Evolutionary conservation across 1,140 invertebrate species (phyloP), one percentile per base, ranked within the genome.

Genomic region (Harlomillsia oculata): DNA sequence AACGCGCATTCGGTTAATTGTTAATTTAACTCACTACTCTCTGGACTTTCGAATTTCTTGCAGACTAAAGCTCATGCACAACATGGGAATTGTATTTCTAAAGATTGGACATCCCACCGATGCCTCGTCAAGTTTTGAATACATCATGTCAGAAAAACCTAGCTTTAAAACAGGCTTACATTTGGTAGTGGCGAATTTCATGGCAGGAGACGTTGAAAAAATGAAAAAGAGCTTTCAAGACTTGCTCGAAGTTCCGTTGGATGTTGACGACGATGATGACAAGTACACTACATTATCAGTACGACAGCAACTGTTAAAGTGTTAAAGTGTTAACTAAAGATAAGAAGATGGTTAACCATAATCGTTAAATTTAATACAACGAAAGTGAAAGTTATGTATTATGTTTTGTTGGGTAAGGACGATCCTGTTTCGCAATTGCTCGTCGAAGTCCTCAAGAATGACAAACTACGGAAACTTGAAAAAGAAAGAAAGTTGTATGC

Each of bases 1-100:
- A 76, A 97, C 11, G 95, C 92, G 6, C 96, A 92, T 76, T 84
- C 87, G 53, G 91, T 94, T 75, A 78, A 75, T 62, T n/a, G n/a
- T 44, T 16, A 55, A 63, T n/a, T n/a, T 55, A 37, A 14, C 14
- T 21, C 16, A 13, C 36, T 55, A 25, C n/a, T n/a, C n/a, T n/a
- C n/a, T n/a, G n/a, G n/a, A n/a, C n/a, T n/a, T n/a, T n/a, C n/a
- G n/a, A n/a, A n/a, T n/a, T n/a, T n/a, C n/a, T n/a, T n/a, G n/a
- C 62, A 92, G 90, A 68, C 85, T 94, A 60, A 96, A 95, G 75
- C 94, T 99, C 49, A 95, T 95, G 82, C 92, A 97, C 71, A 99
- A 99, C 68, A 98, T 99, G 70, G 96, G 91, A 0, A 82, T 97
- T 55, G 77, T 96, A 9, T 89, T 97, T 71, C 85, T 99, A 0